Conservation (phyloP, 2,113 vertebrate species). For the Cranoglanis bouderius region DNA sequence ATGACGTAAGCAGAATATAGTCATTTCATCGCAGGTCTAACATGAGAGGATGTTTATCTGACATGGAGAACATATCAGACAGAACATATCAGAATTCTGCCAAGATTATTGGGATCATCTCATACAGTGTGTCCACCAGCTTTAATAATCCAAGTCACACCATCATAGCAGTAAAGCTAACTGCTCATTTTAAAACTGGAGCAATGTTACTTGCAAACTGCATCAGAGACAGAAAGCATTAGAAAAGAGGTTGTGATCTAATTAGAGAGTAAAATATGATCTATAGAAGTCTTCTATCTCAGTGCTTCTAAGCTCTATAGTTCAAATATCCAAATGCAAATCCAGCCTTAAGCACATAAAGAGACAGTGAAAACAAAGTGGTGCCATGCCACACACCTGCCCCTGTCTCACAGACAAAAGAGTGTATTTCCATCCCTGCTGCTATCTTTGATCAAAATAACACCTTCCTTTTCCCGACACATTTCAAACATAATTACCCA, state of each 20-base stretch:
- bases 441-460: slow-evolving; percentile 36
- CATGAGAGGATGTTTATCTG: not conserved
- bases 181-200: not conserved
- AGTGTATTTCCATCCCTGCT: slow-evolving; percentile 8
- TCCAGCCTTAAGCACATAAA: not conserved
- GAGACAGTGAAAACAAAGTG: slow-evolving; percentile 7
- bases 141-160: not conserved
- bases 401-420: not conserved
- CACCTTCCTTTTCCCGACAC: slow-evolving; percentile 33
- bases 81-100: not conserved
- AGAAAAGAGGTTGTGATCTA: not conserved
- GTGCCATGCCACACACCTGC: not conserved
- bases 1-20: not conserved
- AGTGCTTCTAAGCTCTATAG: not conserved
- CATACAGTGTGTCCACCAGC: not conserved
- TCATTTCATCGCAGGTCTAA: not conserved
- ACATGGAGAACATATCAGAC: not conserved
- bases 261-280: not conserved
- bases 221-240: not conserved
- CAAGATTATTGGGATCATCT: not conserved
- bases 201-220: not conserved
- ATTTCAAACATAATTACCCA: slow-evolving; percentile 48
- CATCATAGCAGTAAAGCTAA: not conserved
- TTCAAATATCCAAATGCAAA: slow-evolving; percentile 4
- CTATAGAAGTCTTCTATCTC: not conserved